Base-by-base conservation (phyloP, 2,888 invertebrate species). In the Watsonalla cultraria region DNA sequence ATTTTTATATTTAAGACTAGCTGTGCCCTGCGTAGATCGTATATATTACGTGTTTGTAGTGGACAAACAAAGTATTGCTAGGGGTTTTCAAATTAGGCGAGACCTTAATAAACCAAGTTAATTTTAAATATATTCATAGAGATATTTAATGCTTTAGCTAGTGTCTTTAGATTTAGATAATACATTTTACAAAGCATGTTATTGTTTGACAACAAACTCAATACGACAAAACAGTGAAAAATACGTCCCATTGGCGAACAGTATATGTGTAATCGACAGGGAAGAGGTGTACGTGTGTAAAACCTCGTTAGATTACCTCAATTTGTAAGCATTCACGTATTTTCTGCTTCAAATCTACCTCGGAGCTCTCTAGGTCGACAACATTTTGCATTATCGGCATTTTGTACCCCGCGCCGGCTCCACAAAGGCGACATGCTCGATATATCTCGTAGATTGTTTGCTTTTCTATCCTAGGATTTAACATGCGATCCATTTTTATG, bases 381-480 rank as follows among this genome's bases (percentile, higher is more conserved):
- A 89, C 75, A 55, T 76, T 85, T 57, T 90, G 90, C 9, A 91
- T 80, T 53, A 91, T 91, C 0, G 91, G 91, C 90, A 91, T 90
- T 78, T 89, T 90, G 74, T 90, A 91, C 59, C 91, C 91, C 35
- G 87, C 88, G 39, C 90, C 88, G 0, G 84, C 85, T 2, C 91
- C 91, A 60, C 91, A 91, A 1, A 91, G 73, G 0, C 91, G 85
- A 73, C 91, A 91, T 71, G 87, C 82, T 67, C 87, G 71, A 58
- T 84, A 91, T 56, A 91, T 86, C 56, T 90, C 85, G 54, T 87
- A 90, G 56, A 89, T 85, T n/a, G 73, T 72, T 54, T 83, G 77
- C 54, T 76, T 78, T n/a, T 88, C 84, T 47, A 72, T 72, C 59
- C 75, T 80, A 54, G 72, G 62, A 62, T 73, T 73, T n/a, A 63